Percentiles rank a stretch among this genome's conserved stretches.
Conservation (phyloP, 2,797 vertebrate species). For the Anguilla anguilla region DNA sequence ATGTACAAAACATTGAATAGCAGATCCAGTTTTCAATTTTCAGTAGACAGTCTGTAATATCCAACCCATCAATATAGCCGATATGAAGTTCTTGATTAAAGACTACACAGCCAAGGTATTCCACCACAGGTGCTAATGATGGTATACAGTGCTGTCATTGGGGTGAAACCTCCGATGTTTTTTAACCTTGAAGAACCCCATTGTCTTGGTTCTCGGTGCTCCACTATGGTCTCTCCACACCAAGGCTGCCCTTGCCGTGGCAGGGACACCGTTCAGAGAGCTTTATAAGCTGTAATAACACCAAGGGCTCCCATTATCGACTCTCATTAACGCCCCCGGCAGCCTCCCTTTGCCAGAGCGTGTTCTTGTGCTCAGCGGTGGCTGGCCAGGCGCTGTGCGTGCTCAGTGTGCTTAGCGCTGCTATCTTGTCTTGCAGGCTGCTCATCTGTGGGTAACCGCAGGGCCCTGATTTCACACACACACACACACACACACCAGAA, state of each 20-base stretch:
- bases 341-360: background rate
- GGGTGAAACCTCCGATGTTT: background rate
- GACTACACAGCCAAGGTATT: background rate
- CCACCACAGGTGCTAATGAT: background rate
- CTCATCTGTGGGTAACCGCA: background rate
- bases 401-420: background rate
- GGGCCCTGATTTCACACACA: conserved; percentile 15
- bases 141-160: background rate
- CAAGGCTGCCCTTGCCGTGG: background rate
- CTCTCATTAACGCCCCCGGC: background rate
- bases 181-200: background rate
- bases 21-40: background rate
- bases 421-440: conserved; percentile 11
- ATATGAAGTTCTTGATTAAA: background rate
- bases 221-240: background rate
- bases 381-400: background rate
- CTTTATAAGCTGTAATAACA: conserved; percentile 17
- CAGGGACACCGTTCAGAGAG: background rate
- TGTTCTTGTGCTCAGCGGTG: background rate
- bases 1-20: no score
- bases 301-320: background rate
- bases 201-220: background rate
- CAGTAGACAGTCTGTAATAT: background rate
- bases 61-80: background rate
- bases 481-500: background rate